Percentiles rank a stretch among this genome's conserved stretches.
phyloP scores from a whole-genome alignment of 2,113 vertebrate species.

The Protobothrops mucrosquamatus region DNA sequence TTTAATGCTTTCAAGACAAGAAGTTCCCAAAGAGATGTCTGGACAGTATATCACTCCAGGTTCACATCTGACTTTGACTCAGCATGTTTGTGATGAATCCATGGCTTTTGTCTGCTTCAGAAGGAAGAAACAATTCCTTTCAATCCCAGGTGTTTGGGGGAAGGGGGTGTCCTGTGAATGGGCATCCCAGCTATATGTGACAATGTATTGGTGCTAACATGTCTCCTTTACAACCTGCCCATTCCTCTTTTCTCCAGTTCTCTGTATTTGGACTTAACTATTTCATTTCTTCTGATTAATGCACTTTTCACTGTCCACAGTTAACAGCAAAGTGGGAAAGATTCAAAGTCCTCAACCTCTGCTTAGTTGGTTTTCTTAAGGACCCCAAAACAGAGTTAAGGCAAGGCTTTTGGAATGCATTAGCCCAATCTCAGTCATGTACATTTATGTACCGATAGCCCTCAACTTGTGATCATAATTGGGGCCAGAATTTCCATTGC shows the following conservation, averaged over 20 bases:
- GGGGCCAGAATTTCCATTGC: neutral
- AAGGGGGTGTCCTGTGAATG: slow-evolving; percentile 9
- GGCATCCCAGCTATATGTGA: slow-evolving; percentile 27
- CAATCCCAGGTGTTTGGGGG: neutral
- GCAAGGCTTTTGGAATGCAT: neutral
- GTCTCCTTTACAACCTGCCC: neutral
- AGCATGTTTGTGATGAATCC: slow-evolving; percentile 48
- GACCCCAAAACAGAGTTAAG: neutral
- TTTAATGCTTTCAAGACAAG: slow-evolving; percentile 42
- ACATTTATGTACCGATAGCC: neutral
- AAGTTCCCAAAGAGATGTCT: slow-evolving; percentile 40
- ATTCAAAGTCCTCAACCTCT: neutral
- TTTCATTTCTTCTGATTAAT: neutral
- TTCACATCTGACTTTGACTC: slow-evolving; percentile 44
- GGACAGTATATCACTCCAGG: neutral
- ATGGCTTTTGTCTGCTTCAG: slow-evolving; percentile 42
- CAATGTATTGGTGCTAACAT: neutral
- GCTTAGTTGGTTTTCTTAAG: neutral
- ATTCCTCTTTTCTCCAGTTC: slow-evolving; percentile 18
- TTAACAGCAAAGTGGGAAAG: neutral
- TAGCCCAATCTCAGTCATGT: neutral
- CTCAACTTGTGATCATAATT: neutral
- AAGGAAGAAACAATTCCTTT: slow-evolving; percentile 42
- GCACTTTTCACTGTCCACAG: neutral
- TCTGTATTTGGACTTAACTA: neutral